These are phyloP conservation scores for Cephalophus harveyi DNA, from an alignment of 2,113 vertebrate species.

Conservation along the genomic window DNA sequence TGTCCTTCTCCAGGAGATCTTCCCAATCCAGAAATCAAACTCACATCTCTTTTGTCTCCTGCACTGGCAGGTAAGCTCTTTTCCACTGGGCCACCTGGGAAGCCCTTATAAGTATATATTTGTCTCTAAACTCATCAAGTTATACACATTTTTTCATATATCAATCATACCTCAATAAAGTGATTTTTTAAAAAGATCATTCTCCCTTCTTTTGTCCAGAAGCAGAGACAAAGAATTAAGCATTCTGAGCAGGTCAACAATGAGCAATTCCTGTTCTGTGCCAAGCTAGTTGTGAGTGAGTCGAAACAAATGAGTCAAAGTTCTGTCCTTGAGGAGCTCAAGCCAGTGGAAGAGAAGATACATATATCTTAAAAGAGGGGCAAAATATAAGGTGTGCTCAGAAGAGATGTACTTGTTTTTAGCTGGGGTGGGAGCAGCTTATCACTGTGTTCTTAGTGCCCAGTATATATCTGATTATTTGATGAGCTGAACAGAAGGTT, in stretches of 20 bases:
- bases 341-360: neutral
- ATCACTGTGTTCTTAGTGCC: neutral
- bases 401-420: neutral
- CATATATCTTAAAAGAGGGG: neutral
- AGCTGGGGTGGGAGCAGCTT: neutral
- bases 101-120: neutral
- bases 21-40: neutral
- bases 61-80: neutral
- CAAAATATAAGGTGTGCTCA: neutral
- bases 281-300: neutral
- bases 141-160: neutral
- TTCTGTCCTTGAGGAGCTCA: neutral
- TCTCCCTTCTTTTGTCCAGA: neutral
- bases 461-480: neutral
- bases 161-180: neutral
- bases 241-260: neutral
- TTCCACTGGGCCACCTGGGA: neutral
- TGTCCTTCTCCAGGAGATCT: neutral
- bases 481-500: neutral
- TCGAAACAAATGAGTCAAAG: neutral
- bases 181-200: neutral
- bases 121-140: neutral
- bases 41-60: neutral
- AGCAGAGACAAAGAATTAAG: neutral
- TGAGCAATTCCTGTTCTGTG: neutral